phyloP scores from a whole-genome alignment of 2,113 vertebrate species.

The Hippocampus barbouri region DNA sequence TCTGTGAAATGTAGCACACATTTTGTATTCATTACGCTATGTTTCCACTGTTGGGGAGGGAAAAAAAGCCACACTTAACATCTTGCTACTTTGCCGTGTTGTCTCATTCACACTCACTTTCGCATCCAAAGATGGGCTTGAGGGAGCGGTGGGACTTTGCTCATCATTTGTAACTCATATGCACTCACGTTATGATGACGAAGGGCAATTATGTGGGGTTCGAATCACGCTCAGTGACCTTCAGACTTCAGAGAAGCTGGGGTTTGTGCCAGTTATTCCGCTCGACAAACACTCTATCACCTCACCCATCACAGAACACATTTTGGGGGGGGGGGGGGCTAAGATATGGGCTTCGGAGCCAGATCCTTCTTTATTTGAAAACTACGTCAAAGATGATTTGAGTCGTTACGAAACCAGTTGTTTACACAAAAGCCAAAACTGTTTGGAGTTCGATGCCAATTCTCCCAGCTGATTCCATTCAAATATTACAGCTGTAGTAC shows the following conservation, averaged over 20 bases:
- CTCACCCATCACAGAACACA: background rate
- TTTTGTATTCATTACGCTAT: background rate
- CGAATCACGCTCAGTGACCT: background rate
- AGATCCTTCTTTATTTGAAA: background rate
- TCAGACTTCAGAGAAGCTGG: background rate
- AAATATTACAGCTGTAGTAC: no score
- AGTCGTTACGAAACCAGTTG: no score
- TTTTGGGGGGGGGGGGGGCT: background rate
- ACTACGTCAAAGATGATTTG: no score
- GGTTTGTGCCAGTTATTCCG: background rate
- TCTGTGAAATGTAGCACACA: background rate
- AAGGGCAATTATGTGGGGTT: background rate
- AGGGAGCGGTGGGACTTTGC: background rate
- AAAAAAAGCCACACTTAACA: background rate
- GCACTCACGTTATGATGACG: background rate
- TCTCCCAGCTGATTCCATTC: no score
- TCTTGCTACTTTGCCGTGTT: background rate
- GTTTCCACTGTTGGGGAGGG: background rate
- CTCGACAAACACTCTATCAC: background rate
- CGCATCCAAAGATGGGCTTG: background rate
- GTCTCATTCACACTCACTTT: background rate
- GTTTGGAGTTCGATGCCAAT: no score
- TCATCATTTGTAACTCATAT: conserved; percentile 1
- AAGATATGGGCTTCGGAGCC: background rate
- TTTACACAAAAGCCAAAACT: no score